phyloP scores from a whole-genome alignment of 2,888 invertebrate genomes.

The Cerastis rubricosa region DNA sequence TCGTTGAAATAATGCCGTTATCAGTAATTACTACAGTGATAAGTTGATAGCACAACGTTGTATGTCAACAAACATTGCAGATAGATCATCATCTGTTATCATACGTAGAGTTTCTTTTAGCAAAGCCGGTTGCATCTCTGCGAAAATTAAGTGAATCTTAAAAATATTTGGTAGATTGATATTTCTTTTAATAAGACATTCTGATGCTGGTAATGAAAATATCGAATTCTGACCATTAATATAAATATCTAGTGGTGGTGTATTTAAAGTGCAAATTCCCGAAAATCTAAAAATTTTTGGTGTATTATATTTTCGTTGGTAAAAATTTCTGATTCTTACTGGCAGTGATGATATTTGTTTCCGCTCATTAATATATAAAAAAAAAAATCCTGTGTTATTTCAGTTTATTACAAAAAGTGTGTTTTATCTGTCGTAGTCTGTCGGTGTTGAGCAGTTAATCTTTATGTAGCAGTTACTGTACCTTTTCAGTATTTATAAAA shows the following conservation, averaged over 20 bases:
- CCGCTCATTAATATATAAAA: background rate
- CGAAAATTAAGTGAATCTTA: background rate
- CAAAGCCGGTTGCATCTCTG: background rate
- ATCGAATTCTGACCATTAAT: background rate
- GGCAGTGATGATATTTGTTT: background rate
- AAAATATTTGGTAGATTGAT: background rate
- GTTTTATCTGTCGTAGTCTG: background rate
- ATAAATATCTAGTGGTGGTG: background rate
- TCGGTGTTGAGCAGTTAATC: background rate
- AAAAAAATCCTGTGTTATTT: background rate
- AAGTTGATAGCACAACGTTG: constrained; percentile 20
- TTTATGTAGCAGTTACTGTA: background rate
- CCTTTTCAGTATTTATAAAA: background rate
- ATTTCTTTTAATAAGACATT: background rate
- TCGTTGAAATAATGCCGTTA: constrained; percentile 14
- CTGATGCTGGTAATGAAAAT: background rate
- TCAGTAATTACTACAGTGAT: constrained; percentile 43
- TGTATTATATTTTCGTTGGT: background rate
- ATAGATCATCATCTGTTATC: constrained; percentile 10
- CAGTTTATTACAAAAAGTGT: background rate
- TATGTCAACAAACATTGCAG: constrained; percentile 29
- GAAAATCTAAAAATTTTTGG: background rate
- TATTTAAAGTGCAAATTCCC: background rate
- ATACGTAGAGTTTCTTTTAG: background rate
- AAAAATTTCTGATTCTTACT: background rate